Percentiles rank a stretch among this genome's conserved stretches.
Evolutionary conservation across 2,888 invertebrate genomes (phyloP).

Genomic region (Thyatira batis): DNA sequence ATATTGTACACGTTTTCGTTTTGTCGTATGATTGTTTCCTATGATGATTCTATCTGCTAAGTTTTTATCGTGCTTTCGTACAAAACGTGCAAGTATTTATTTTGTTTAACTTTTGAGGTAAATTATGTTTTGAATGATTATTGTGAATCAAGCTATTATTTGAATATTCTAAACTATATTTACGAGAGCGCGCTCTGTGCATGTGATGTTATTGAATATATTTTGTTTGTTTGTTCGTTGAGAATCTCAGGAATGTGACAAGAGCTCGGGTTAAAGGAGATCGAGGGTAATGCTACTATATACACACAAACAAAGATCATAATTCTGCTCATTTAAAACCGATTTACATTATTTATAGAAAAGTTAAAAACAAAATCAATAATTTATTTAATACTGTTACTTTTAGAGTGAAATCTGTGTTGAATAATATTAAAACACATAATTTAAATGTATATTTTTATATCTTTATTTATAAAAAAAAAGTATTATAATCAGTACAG

Average conservation of each 20-base stretch:
- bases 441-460: slow-evolving; percentile 77
- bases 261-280: slow-evolving; percentile 37
- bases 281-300: slow-evolving; percentile 22
- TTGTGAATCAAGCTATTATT: slow-evolving; percentile 30
- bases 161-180: slow-evolving; percentile 22
- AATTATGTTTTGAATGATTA: slow-evolving; percentile 38
- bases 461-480: slow-evolving; percentile 70
- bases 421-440: slow-evolving; percentile 71
- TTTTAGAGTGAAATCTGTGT: slow-evolving; percentile 69
- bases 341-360: slow-evolving; percentile 23
- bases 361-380: slow-evolving; percentile 29
- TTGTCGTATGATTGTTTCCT: slow-evolving; percentile 51
- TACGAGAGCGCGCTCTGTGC: slow-evolving; percentile 19
- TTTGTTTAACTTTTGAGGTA: slow-evolving; percentile 60
- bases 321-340: slow-evolving; percentile 40
- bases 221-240: slow-evolving; percentile 26
- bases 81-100: slow-evolving; percentile 70
- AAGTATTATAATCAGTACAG: slow-evolving; percentile 66
- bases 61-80: slow-evolving; percentile 64
- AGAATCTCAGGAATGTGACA: slow-evolving; percentile 62
- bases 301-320: slow-evolving; percentile 25
- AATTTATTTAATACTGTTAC: slow-evolving; percentile 63
- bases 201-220: slow-evolving; percentile 19
- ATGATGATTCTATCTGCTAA: slow-evolving; percentile 57
- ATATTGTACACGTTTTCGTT: slow-evolving; percentile 38